Evolutionary conservation across 2,113 vertebrate genomes (phyloP).

Genomic region (Pristiophorus japonicus): DNA sequence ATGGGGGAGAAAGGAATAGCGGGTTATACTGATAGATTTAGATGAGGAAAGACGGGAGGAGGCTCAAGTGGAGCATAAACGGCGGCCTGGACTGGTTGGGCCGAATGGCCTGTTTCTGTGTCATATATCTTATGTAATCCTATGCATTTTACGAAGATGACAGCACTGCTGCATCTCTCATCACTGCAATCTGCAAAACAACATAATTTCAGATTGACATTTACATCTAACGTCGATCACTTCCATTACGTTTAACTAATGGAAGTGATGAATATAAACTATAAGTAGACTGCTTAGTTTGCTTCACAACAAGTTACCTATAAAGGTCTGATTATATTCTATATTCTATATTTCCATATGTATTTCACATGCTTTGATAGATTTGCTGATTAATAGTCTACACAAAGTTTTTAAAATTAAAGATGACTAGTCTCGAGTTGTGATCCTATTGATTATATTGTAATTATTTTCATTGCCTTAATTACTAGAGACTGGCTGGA

Average conservation of each 20-base stretch:
- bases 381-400: neutral
- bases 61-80: no score
- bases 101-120: no score
- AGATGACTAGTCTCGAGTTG: neutral
- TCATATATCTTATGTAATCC: no score
- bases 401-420: neutral
- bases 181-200: neutral
- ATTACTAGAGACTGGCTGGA: constrained; percentile 42
- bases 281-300: neutral
- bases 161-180: neutral
- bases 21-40: no score
- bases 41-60: no score
- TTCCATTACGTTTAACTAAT: neutral
- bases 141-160: neutral
- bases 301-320: neutral
- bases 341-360: neutral
- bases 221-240: neutral
- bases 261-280: neutral
- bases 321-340: neutral
- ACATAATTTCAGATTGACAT: neutral
- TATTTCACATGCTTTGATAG: neutral
- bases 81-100: no score
- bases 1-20: no score
- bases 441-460: neutral
- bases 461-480: constrained; percentile 30